phyloP scores from a whole-genome alignment of 2,888 invertebrate genomes.

The Watsonalla binaria region DNA sequence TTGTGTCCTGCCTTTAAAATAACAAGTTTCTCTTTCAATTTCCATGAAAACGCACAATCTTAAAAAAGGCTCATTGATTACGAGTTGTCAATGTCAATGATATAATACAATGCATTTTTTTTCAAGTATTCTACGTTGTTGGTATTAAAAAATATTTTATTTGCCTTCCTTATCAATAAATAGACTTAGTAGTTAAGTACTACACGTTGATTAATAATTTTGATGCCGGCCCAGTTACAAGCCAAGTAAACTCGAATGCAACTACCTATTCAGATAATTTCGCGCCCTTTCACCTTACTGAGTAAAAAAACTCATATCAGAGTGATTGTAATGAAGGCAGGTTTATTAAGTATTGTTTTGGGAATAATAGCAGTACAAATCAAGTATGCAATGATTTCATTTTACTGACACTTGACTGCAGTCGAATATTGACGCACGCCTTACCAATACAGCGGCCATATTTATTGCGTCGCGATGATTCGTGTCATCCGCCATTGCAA shows the following conservation, averaged over 20 bases:
- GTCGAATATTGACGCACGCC: slow-evolving; percentile 71
- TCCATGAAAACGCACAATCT: slow-evolving; percentile 2
- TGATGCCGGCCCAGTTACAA: not conserved
- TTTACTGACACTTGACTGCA: slow-evolving; percentile 38
- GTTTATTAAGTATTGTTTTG: not conserved
- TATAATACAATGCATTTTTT: not conserved
- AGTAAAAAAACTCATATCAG: slow-evolving; percentile 8
- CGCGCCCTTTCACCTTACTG: slow-evolving; percentile 73
- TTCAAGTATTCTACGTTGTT: not conserved
- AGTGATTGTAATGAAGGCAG: not conserved
- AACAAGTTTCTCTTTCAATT: not conserved
- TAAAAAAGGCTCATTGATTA: slow-evolving; percentile 48
- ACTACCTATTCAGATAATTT: slow-evolving; percentile 51
- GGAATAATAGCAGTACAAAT: slow-evolving; percentile 5
- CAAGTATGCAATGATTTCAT: slow-evolving; percentile 14
- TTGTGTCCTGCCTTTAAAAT: no score
- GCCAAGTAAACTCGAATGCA: slow-evolving; percentile 27
- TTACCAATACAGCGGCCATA: slow-evolving; percentile 77
- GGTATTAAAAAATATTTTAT: not conserved
- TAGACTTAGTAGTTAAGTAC: no score
- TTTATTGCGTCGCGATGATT: slow-evolving; percentile 78
- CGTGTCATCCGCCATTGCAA: slow-evolving; percentile 78
- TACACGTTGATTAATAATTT: not conserved
- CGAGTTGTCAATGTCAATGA: slow-evolving; percentile 55
- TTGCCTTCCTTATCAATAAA: not conserved